Base-by-base conservation (phyloP, 2,113 vertebrate genomes). In the Paedocypris sp. region DNA sequence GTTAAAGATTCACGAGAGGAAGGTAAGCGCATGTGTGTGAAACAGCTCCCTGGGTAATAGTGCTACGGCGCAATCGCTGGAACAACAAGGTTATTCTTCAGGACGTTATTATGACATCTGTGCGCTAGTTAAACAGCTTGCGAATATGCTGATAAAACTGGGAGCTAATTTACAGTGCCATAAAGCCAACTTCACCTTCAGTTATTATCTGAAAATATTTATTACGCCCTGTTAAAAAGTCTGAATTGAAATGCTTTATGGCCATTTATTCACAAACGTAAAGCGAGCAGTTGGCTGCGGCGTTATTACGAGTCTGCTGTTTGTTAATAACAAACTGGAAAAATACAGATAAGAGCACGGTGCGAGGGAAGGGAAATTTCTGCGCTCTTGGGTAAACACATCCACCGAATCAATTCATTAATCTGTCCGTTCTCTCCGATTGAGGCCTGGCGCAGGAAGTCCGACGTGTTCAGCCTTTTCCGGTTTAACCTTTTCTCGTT, bases 191-290 rank as follows among this genome's bases (percentile, higher is more conserved):
- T 73, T 73, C 70, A 75, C 70, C 72, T 74, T 74, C 72, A 75
- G 70, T 77, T 77, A 77, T 75, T 73, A 75, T 77, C 67, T 74
- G 65, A 70, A 75, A 73, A 73, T 75, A 73, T 77, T 77, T 77
- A 77, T 73, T 71, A 65, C 63, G 19, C 22, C 70, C 62, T 60
- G 70, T 77, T 77, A 74, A 74, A 74, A 75, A 69, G 72, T 62
- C 70, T 67, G 70, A 71, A 77, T 71, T 77, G 66, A 77, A 77
- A 77, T 71, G 70, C 47, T 77, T 77, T 77, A 75, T 73, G 65
- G 68, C 68, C 72, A 53, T 77, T 77, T 77, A 73, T 77, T 75
- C 71, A 29, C 66, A 66, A 66, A 64, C 48, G 56, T 74, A 69
- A 73, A 70, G 66, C 60, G 70, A 71, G 70, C 56, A 71, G 43